Percentiles rank a stretch among this genome's conserved stretches.
Evolutionary conservation across 2,888 invertebrate genomes (phyloP).

Genomic region (Megastigmus dorsalis): DNA sequence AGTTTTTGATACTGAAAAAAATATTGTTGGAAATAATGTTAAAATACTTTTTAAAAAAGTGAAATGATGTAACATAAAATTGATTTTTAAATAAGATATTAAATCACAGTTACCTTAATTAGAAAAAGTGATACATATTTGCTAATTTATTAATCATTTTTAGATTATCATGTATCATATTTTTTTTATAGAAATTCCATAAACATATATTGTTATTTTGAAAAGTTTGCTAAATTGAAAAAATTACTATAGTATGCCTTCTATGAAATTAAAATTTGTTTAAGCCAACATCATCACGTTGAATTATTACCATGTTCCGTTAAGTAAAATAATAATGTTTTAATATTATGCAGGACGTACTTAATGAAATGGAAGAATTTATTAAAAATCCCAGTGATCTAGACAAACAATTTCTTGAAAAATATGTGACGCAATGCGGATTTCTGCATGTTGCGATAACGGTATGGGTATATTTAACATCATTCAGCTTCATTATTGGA

Average conservation of each 20-base stretch:
- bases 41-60: background rate
- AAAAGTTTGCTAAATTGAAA: too few species aligned
- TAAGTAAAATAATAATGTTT: too few species aligned
- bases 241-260: too few species aligned
- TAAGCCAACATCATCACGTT: too few species aligned
- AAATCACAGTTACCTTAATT: background rate
- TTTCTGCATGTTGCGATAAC: slow-evolving; percentile 49
- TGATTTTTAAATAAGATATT: too few species aligned
- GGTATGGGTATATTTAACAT: slow-evolving; percentile 53
- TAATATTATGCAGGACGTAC: slow-evolving; percentile 35
- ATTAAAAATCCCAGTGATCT: slow-evolving; percentile 11
- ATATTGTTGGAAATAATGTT: background rate
- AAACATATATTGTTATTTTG: too few species aligned
- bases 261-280: too few species aligned
- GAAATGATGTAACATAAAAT: background rate
- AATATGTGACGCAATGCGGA: slow-evolving; percentile 55
- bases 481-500: slow-evolving; percentile 54
- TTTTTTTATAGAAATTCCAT: too few species aligned
- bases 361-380: slow-evolving; percentile 41
- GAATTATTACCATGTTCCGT: too few species aligned
- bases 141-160: background rate
- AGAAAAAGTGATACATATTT: background rate
- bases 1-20: background rate
- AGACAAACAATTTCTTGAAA: slow-evolving; percentile 52
- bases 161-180: too few species aligned